Conservation (phyloP, 2,797 vertebrate genomes). For the Anguilla anguilla region DNA sequence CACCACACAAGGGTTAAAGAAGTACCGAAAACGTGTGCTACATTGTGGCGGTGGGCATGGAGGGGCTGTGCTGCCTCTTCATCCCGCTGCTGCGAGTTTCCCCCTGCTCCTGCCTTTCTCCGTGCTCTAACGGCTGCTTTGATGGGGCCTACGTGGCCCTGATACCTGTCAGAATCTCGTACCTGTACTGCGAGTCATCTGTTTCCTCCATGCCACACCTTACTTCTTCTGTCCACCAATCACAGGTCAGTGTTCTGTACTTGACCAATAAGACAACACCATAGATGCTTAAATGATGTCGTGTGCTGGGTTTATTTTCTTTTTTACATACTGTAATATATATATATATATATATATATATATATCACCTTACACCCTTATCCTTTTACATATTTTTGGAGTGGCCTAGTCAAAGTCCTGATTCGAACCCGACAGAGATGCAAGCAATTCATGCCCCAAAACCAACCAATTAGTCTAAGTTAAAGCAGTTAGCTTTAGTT, state of each 20-base stretch:
- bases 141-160: conserved; percentile 92
- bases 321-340: background rate
- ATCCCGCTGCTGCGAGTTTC: conserved; percentile 83
- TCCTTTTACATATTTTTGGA: background rate
- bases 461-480: too few relatives aligned
- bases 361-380: background rate
- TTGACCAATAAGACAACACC: background rate
- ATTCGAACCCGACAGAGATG: too few relatives aligned
- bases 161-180: conserved; percentile 83
- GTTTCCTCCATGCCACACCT: conserved; percentile 89
- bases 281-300: background rate
- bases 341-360: too few relatives aligned
- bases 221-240: conserved; percentile 93
- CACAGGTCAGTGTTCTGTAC: conserved; percentile 77
- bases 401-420: too few relatives aligned
- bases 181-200: conserved; percentile 87
- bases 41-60: conserved; percentile 83
- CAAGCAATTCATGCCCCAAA: too few relatives aligned
- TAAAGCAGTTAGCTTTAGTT: too few relatives aligned
- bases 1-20: conserved; percentile 65
- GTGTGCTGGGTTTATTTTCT: too few relatives aligned
- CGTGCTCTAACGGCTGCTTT: conserved; percentile 89
- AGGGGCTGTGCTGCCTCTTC: conserved; percentile 87
- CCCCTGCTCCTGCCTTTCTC: conserved; percentile 82
- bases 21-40: conserved; percentile 81